Conservation (phyloP, 2,888 invertebrate species). For the Epirrhoe alternata region DNA sequence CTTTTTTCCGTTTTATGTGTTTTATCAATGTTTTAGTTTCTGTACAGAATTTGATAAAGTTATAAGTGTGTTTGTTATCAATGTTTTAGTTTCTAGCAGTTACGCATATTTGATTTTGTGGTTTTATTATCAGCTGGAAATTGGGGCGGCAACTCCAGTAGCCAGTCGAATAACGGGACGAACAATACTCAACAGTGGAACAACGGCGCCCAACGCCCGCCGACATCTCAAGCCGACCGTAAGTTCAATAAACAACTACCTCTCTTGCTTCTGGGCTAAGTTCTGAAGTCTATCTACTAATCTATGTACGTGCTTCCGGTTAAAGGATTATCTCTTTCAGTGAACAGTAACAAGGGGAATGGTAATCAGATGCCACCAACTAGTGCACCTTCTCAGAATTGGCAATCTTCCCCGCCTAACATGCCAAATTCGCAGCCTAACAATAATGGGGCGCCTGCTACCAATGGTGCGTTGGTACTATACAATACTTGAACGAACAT, state of each 20-base stretch:
- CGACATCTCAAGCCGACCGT: constrained; percentile 82
- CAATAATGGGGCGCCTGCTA: constrained; percentile 78
- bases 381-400: constrained; percentile 73
- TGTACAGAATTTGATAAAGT: too few relatives aligned
- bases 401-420: constrained; percentile 77
- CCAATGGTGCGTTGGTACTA: constrained; percentile 63
- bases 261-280: constrained; percentile 47
- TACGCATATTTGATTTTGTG: constrained; percentile 31
- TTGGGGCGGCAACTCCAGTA: constrained; percentile 80
- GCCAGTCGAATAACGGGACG: constrained; percentile 75
- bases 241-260: constrained; percentile 46
- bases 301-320: constrained; percentile 37
- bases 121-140: constrained; percentile 73
- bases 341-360: constrained; percentile 81
- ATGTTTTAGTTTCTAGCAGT: constrained; percentile 24
- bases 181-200: constrained; percentile 83
- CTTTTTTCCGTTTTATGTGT: too few relatives aligned
- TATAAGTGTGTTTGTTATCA: not conserved
- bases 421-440: constrained; percentile 80
- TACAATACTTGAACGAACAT: constrained; percentile 17
- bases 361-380: constrained; percentile 77
- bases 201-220: constrained; percentile 79
- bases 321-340: constrained; percentile 64
- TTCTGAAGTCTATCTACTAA: constrained; percentile 24
- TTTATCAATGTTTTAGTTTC: too few relatives aligned